These are phyloP conservation scores for Thamnophis sirtalis DNA, from an alignment of 2,113 vertebrate species.

Conservation along the genomic window DNA sequence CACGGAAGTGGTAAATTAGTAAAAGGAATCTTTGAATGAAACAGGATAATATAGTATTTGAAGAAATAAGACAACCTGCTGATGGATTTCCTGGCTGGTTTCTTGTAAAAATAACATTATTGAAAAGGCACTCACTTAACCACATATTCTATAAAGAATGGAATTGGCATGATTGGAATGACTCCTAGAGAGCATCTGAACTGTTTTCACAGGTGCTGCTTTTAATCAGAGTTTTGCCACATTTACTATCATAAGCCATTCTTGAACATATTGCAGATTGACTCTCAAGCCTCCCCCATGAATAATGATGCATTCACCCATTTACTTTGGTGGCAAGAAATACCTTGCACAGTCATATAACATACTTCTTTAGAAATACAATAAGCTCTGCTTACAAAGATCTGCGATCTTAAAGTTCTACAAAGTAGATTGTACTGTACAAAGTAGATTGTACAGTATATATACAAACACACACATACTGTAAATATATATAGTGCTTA, in stretches of 20 bases:
- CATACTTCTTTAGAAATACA: background rate
- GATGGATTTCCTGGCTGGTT: slow-evolving; percentile 14
- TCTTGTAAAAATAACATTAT: slow-evolving; percentile 29
- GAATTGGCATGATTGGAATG: background rate
- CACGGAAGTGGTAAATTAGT: slow-evolving; percentile 30
- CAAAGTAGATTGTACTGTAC: too few relatives aligned
- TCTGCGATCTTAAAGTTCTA: background rate
- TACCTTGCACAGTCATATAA: background rate
- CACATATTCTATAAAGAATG: background rate
- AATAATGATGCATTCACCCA: background rate
- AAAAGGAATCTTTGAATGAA: slow-evolving; percentile 26
- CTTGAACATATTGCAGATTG: background rate
- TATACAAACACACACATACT: background rate
- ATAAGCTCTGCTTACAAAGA: background rate
- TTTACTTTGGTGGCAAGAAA: background rate
- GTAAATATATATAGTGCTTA: background rate
- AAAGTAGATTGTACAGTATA: background rate
- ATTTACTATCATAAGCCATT: background rate
- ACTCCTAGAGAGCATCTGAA: slow-evolving; percentile 10
- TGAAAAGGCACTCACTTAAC: slow-evolving; percentile 34
- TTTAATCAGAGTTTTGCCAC: background rate
- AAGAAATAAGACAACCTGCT: background rate
- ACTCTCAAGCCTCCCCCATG: background rate
- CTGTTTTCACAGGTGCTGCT: slow-evolving; percentile 11
- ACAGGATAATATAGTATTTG: slow-evolving; percentile 16